Evolutionary conservation across 2,888 invertebrate genomes (phyloP), one percentile per base, ranked within the genome.

Genomic region (Heliconius hortense): DNA sequence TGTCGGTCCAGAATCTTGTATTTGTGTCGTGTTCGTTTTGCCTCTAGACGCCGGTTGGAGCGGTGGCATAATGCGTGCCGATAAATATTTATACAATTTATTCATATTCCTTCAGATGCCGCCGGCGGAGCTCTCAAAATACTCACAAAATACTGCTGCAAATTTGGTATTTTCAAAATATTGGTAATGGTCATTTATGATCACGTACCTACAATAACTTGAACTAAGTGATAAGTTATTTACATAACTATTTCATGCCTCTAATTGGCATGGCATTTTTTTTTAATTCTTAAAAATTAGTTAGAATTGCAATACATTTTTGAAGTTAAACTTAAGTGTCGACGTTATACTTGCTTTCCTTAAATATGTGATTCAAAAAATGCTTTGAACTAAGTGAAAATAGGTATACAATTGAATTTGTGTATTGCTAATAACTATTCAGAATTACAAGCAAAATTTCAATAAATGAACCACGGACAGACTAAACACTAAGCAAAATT

Each of bases 51-150:
- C 85, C 85, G 87, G 81, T 79, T 73, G 83, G 85, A 83, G 78
- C 85, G 82, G 85, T 84, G 85, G 87, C 86, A 90, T 89, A 88
- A 90, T 89, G 89, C 86, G 86, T 85, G 86, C 85, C 84, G 88
- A 89, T 91, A 90, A 90, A 93, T 93, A 91, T 93, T 93, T 90
- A 92, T 92, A 87, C 87, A 90, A 90, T 91, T 91, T 90, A 92
- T 92, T 91, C 90, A 91, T 92, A 90, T 90, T 88, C 82, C 82
- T 77, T 75, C 67, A 74, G 77, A 75, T 75, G 76, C 76, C 79
- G 78, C 79, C 79, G 75, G 76, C 74, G 79, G 67, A 76, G 76
- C 63, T 78, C 74, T 72, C 76, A 79, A 85, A 79, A 77, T 59
- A 66, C 48, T 48, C 21, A 21, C n/a, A n/a, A n/a, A n/a, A n/a